These are phyloP conservation scores for Andrena praecox DNA, from an alignment of 2,888 invertebrate genomes.

Conservation along the genomic window DNA sequence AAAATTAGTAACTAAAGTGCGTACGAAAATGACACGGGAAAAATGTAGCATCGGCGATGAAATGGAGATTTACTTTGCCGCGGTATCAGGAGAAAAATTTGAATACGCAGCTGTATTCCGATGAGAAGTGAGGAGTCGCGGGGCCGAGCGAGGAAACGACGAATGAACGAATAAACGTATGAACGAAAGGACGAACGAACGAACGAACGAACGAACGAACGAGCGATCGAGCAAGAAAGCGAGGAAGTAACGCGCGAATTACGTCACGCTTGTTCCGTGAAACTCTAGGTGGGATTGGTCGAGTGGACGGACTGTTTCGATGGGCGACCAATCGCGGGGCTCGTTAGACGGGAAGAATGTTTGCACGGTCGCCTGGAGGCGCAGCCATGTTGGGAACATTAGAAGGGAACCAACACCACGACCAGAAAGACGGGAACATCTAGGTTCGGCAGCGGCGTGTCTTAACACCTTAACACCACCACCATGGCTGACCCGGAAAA, in stretches of 20 bases:
- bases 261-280: slow-evolving; percentile 54
- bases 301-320: slow-evolving; percentile 9
- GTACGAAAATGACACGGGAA: background rate
- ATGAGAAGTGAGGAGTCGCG: too few species aligned
- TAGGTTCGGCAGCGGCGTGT: slow-evolving; percentile 86
- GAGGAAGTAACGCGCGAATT: slow-evolving; percentile 59
- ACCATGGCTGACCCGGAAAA: slow-evolving; percentile 98
- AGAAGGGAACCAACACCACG: slow-evolving; percentile 86
- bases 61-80: too few species aligned
- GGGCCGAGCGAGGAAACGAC: too few species aligned
- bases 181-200: background rate
- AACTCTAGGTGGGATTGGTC: slow-evolving; percentile 56
- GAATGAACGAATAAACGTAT: background rate
- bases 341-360: slow-evolving; percentile 74
- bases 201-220: background rate
- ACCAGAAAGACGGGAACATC: slow-evolving; percentile 86
- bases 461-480: slow-evolving; percentile 86
- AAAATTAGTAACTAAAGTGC: background rate
- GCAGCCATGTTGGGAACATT: slow-evolving; percentile 84
- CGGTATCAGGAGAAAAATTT: too few species aligned
- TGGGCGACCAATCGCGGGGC: slow-evolving; percentile 63
- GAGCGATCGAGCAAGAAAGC: slow-evolving; percentile 40
- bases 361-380: slow-evolving; percentile 80
- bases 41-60: background rate
- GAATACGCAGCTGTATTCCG: too few species aligned